These are phyloP conservation scores for Caligus rogercresseyi DNA, from an alignment of 1,140 invertebrate genomes.

Conservation along the genomic window DNA sequence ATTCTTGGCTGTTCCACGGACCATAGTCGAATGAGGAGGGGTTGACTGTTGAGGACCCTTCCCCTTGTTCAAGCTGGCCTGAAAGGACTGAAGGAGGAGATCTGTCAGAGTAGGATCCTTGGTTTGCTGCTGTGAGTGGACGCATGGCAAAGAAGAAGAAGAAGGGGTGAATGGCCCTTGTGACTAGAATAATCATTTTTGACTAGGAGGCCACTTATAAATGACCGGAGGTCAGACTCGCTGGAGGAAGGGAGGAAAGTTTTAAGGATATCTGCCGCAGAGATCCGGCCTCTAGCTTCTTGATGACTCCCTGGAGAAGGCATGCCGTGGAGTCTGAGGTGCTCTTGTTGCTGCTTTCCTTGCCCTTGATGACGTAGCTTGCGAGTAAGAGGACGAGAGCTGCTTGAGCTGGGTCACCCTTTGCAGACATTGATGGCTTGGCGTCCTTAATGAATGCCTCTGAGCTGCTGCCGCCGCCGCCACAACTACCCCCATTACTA, in stretches of 20 bases:
- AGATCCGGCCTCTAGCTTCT: neutral
- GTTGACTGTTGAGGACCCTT: neutral
- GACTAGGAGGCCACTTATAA: neutral
- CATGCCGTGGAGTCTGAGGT: neutral
- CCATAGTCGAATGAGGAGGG: neutral
- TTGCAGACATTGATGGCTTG: neutral
- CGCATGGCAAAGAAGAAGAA: neutral
- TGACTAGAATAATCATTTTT: constrained; percentile 1
- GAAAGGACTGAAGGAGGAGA: constrained; percentile 13
- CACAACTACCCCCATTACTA: too few species aligned
- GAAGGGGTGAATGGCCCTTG: neutral
- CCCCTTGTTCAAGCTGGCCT: constrained; percentile 5
- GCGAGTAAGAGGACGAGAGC: constrained; percentile 28
- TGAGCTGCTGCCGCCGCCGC: constrained; percentile 14
- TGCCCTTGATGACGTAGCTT: neutral
- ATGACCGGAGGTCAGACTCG: constrained; percentile 1
- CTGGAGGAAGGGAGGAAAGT: neutral
- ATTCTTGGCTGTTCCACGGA: too few species aligned
- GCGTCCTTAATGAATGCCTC: too few species aligned
- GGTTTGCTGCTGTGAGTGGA: neutral
- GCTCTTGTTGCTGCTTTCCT: neutral
- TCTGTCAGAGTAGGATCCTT: constrained; percentile 11
- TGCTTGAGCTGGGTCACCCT: constrained; percentile 27
- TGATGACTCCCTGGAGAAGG: neutral
- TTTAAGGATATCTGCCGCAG: neutral